Base-by-base conservation (phyloP, 2,113 vertebrate species). In the Bufo gargarizans region DNA sequence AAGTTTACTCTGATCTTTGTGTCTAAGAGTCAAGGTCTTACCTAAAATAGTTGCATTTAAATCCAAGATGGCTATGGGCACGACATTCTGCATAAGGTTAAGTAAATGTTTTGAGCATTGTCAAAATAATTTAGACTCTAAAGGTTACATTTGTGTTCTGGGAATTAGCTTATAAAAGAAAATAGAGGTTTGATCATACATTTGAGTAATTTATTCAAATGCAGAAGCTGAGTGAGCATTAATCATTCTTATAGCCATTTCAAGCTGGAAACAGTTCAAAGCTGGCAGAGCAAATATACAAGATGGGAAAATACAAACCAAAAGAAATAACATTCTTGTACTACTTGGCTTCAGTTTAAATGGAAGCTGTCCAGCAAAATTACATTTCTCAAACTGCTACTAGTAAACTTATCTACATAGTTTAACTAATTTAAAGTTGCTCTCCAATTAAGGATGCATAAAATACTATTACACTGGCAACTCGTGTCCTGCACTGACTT, bases 171-270 rank as follows among this genome's bases (percentile, higher is more conserved):
- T 20, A 65, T 49, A 79, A 78, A 86, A 53, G 33, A 79, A 79
- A 81, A 87, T 82, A 80, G 63, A 80, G 50, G 80, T 82, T 87
- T 86, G n/a, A 86, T 77, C 43, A 77, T 77, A 77, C 33, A 59
- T 87, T 55, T 72, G 33, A 33, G 19, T 87, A 81, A 87, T 81
- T 82, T 82, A 82, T 82, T 82, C 53, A 87, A 87, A 87, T 82
- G 65, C 53, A 82, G 49, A 81, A 56, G 79, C 20, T 79, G 16
- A 22, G 49, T 80, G 63, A 47, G 77, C 22, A 80, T 87, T 80
- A 87, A 67, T 71, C 61, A 55, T 53, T 79, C 22, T 84, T 78
- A 78, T 50, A 78, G 77, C 77, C 56, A 56, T 55, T 55, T 56
- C 77, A 53, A n/a, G 9, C 77, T 78, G 77, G 19, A 78, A 55